These are phyloP conservation scores for Actenoides hombroni DNA, from an alignment of 2,113 vertebrate genomes.

Conservation along the genomic window DNA sequence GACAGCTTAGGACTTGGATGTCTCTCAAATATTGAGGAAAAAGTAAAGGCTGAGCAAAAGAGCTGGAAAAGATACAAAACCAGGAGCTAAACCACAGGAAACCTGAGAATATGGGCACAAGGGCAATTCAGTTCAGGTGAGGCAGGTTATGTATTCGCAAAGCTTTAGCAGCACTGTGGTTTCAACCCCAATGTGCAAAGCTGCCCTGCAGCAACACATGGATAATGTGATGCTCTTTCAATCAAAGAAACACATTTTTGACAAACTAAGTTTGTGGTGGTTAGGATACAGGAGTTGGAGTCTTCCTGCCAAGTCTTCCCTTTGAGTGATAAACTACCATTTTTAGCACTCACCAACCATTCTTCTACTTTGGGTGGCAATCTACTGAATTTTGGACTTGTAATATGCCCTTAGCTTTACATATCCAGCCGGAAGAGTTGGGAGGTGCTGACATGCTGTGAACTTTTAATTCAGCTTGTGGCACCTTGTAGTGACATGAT, in stretches of 20 bases:
- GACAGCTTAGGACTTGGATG: neutral
- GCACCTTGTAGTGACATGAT: neutral
- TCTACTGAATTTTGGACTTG: neutral
- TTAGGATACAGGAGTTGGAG: neutral
- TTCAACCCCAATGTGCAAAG: neutral
- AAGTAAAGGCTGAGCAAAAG: rapidly evolving
- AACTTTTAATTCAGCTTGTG: neutral
- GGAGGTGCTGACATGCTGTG: neutral
- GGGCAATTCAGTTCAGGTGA: neutral
- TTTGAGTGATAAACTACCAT: neutral
- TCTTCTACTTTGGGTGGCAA: neutral
- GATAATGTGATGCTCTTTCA: neutral
- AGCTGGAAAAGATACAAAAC: neutral
- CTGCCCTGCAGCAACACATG: neutral
- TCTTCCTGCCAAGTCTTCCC: neutral
- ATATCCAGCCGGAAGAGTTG: neutral
- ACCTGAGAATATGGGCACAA: neutral
- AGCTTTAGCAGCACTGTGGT: neutral
- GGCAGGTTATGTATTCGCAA: neutral
- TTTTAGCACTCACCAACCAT: neutral
- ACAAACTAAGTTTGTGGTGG: neutral
- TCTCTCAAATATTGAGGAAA: neutral
- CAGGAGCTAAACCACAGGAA: neutral
- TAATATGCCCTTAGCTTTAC: neutral
- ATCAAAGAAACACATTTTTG: neutral